A percentile compares a stretch with the other conserved stretches of the same genome.
phyloP scores from a whole-genome alignment of 2,888 invertebrate species.

The Trachelus stipa region DNA sequence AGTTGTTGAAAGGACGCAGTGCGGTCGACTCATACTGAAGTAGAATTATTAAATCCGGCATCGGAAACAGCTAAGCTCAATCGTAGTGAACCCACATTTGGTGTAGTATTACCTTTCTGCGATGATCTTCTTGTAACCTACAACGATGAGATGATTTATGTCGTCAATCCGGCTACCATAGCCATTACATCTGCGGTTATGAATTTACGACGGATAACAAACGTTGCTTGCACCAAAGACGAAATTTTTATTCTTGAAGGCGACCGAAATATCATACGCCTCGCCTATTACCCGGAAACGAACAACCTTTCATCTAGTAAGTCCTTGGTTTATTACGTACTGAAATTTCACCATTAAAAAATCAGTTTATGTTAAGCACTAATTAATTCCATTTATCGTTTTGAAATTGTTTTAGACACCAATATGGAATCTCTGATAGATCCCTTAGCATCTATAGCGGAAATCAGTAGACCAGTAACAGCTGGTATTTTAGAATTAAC shows the following conservation, averaged over 20 bases:
- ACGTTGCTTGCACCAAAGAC: conserved; percentile 74
- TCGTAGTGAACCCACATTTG: conserved; percentile 73
- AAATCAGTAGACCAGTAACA: conserved; percentile 58
- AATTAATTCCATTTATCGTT: too few species aligned
- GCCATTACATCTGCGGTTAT: conserved; percentile 57
- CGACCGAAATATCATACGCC: conserved; percentile 80
- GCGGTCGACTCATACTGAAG: conserved; percentile 69
- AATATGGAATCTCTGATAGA: conserved; percentile 35
- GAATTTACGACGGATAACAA: conserved; percentile 56
- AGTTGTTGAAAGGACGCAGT: conserved; percentile 53
- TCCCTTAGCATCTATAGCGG: conserved; percentile 48
- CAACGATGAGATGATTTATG: conserved; percentile 77
- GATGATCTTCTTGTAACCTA: conserved; percentile 82
- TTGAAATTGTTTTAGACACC: conserved; percentile 24
- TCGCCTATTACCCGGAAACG: conserved; percentile 80
- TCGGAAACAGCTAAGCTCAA: conserved; percentile 63
- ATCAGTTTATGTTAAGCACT: too few species aligned
- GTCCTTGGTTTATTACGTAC: not conserved
- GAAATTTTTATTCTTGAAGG: conserved; percentile 89
- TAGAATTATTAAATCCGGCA: conserved; percentile 80
- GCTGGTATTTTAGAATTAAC: conserved; percentile 60
- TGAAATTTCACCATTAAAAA: too few species aligned
- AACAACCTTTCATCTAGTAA: conserved; percentile 44
- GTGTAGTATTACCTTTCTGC: conserved; percentile 74
- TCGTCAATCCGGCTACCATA: conserved; percentile 77